Conservation (phyloP, 1,140 invertebrate genomes). For the Coelopa frigida region DNA sequence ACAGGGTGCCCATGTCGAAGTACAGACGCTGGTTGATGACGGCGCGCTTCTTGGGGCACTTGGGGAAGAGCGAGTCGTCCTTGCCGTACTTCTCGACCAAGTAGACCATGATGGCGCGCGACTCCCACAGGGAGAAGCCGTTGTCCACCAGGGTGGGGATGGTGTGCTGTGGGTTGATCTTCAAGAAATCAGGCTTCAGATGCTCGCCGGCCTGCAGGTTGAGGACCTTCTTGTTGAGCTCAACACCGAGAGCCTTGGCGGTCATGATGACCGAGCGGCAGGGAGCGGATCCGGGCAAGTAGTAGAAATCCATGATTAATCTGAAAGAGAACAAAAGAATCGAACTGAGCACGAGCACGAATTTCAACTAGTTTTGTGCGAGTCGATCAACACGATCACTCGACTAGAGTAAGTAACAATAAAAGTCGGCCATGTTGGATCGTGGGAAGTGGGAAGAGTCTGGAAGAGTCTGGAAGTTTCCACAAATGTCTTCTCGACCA, state of each 20-base stretch:
- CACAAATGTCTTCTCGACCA: too few species aligned
- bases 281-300: slow-evolving; percentile 59
- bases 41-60: slow-evolving; percentile 56
- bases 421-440: too few species aligned
- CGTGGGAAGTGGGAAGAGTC: too few species aligned
- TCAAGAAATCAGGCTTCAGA: slow-evolving; percentile 60
- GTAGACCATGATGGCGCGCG: slow-evolving; percentile 65
- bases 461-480: too few species aligned
- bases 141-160: slow-evolving; percentile 59
- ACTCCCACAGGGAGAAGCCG: slow-evolving; percentile 59
- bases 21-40: slow-evolving; percentile 63
- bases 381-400: too few species aligned
- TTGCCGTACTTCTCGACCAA: slow-evolving; percentile 59
- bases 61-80: slow-evolving; percentile 58
- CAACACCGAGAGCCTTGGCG: slow-evolving; percentile 59
- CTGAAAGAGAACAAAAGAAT: not conserved
- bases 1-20: slow-evolving; percentile 64
- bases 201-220: slow-evolving; percentile 58
- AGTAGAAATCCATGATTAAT: slow-evolving; percentile 50
- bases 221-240: slow-evolving; percentile 61
- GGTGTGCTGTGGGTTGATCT: slow-evolving; percentile 51
- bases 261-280: slow-evolving; percentile 61
- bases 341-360: too few species aligned
- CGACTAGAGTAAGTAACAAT: too few species aligned
- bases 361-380: too few species aligned